Evolutionary conservation across 2,797 vertebrate genomes (phyloP), one percentile per base, ranked within the genome.

Genomic region (Spinibarbus caldwelli): DNA sequence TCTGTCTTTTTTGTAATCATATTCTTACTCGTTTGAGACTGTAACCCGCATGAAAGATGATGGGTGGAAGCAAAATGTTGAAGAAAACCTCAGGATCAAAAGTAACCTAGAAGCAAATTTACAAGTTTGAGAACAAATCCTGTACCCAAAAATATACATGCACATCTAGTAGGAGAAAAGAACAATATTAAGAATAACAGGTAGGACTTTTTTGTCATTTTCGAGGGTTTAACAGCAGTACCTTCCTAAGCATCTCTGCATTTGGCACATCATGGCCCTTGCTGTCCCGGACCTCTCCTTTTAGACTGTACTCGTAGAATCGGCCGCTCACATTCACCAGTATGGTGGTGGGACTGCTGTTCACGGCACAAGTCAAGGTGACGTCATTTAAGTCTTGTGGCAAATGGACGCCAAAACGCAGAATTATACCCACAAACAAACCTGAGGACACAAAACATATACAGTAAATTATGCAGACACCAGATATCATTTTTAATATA

Each of bases 61-160:
- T 99, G 43, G 98, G 98, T 90, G 98, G 98, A 90, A 99, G 96
- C 91, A 99, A 94, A 91, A 99, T 99, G 92, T 99, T 99, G 95
- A 99, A 99, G 93, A 99, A 99, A 64, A 99, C 97, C 89, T 99
- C 98, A 5, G 98, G 97, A 91, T 99, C 97, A 95, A 99, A 99
- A 87, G 97, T 99, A 90, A 99, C 97, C 98, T 99, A 91, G 83
- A 93, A 89, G 78, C 76, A 76, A 47, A 23, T 45, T 36, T 62
- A 23, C 7, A 41, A n/a, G 29, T 31, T 14, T 14, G 15, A 67
- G 29, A 82, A 59, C 52, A n/a, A 47, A 52, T n/a, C n/a, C n/a
- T n/a, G n/a, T n/a, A 19, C 5, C 8, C 26, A 6, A 14, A 43
- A n/a, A 57, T 15, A 62, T 11, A 5, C 10, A 21, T 12, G 6